These are phyloP conservation scores for Iguana delicatissima DNA, from an alignment of 2,797 vertebrate genomes.

Conservation along the genomic window DNA sequence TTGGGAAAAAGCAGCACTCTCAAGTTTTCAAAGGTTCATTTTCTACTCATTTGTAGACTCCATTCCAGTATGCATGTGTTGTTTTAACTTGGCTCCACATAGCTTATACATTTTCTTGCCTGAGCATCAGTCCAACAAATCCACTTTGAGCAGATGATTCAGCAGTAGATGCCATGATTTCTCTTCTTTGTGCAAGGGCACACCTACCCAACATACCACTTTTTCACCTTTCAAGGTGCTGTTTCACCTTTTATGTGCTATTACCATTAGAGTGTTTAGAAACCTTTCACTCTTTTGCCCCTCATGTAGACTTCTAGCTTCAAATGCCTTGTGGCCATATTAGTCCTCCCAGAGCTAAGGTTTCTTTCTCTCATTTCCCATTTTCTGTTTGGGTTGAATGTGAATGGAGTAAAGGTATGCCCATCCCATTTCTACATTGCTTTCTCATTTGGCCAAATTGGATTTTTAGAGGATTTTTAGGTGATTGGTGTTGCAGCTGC, in stretches of 20 bases:
- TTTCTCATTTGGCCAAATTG: not conserved
- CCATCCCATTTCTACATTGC: not conserved
- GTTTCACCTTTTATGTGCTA: no score
- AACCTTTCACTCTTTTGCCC: no score
- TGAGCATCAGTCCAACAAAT: not conserved
- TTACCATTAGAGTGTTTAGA: no score
- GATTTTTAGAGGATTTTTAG: not conserved
- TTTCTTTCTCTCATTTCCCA: not conserved
- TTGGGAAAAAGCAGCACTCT: not conserved
- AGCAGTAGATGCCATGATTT: not conserved
- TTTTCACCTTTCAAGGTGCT: not conserved
- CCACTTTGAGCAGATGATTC: not conserved
- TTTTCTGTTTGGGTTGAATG: not conserved
- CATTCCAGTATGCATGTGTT: not conserved
- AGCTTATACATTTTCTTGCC: not conserved
- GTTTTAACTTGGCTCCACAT: not conserved
- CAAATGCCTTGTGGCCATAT: not conserved
- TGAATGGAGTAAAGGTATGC: not conserved
- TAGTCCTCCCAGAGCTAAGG: not conserved
- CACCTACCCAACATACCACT: no score
- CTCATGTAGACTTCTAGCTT: no score
- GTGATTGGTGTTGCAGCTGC: conserved; percentile 43
- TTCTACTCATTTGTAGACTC: not conserved
- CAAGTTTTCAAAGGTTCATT: not conserved
- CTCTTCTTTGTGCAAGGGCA: not conserved